Conservation (phyloP, 2,113 vertebrate species). For the Dasyurus viverrinus region DNA sequence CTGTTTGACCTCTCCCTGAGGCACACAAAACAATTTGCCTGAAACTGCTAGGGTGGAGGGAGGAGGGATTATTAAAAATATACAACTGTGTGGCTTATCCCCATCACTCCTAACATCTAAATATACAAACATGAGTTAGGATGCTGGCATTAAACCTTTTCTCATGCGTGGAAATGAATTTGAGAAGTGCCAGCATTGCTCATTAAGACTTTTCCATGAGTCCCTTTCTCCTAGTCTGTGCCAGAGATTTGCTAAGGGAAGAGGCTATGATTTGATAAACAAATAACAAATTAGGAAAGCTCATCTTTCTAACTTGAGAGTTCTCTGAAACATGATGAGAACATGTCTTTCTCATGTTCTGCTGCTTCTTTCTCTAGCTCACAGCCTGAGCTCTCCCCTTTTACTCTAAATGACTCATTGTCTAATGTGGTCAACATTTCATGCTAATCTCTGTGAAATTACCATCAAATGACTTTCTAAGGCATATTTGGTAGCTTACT, state of each 20-base stretch:
- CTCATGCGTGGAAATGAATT: not conserved
- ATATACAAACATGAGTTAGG: constrained; percentile 56
- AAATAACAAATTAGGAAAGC: not conserved
- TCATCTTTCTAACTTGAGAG: constrained; percentile 25
- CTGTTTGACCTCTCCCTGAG: not conserved
- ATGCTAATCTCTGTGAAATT: constrained; percentile 18
- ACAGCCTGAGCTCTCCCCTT: not conserved
- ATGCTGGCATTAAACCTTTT: constrained; percentile 18
- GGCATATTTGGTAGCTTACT: not conserved
- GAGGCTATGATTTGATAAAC: constrained; percentile 1
- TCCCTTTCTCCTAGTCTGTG: constrained; percentile 38
- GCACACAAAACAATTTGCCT: not conserved
- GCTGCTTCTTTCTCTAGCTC: not conserved
- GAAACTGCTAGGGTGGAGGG: not conserved
- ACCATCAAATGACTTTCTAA: not conserved
- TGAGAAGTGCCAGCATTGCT: constrained; percentile 41
- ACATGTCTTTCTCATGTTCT: not conserved
- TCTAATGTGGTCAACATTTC: not conserved
- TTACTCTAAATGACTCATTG: not conserved
- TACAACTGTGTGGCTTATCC: constrained; percentile 22
- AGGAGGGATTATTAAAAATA: not conserved
- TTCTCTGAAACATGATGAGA: not conserved
- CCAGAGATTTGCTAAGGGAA: constrained; percentile 31
- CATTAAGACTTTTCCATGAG: constrained; percentile 46
- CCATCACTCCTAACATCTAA: constrained; percentile 59